Evolutionary conservation across 2,888 invertebrate genomes (phyloP), one percentile per base, ranked within the genome.

Genomic region (Brachylomia viminalis): DNA sequence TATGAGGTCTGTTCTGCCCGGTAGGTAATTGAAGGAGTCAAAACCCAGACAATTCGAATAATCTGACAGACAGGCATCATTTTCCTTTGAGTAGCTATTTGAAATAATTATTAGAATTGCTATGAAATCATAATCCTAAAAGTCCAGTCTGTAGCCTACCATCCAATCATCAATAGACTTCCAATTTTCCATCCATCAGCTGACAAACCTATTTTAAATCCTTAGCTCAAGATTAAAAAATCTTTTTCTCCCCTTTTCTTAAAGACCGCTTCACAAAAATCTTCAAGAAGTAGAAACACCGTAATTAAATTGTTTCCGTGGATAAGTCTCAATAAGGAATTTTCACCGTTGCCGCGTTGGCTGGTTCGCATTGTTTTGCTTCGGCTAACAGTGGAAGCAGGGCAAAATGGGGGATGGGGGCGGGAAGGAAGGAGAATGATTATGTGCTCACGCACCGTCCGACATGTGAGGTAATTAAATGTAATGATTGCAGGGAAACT

Each of bases 381-480:
- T 82, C 82, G 80, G 78, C 85, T 78, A 75, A 69, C 72, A 30
- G 71, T 72, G 77, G 67, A 64, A 4, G 72, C 77, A 64, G 58
- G 67, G 42, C 27, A 59, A 59, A 66, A 52, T 7, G 80, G 66
- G 72, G 72, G 79, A n/a, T n/a, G n/a, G 70, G 67, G 76, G 81
- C 72, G 80, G 77, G 69, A 77, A 70, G 75, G 82, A 79, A 85
- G 83, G 91, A 93, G 93, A 93, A 93, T 93, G 93, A 93, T 93
- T 92, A 90, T 92, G 89, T 89, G 88, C 91, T 91, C 92, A 91
- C 92, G 92, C 90, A 91, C 91, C 90, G 90, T 87, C 90, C 89
- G 91, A 91, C 92, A 91, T 91, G 92, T 91, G 90, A 92, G 90
- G 91, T 93, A 93, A 94, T 94, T 94, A 93, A 93, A 93, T 92